These are phyloP conservation scores for Austrofundulus limnaeus DNA, from an alignment of 2,113 vertebrate species.

Conservation along the genomic window DNA sequence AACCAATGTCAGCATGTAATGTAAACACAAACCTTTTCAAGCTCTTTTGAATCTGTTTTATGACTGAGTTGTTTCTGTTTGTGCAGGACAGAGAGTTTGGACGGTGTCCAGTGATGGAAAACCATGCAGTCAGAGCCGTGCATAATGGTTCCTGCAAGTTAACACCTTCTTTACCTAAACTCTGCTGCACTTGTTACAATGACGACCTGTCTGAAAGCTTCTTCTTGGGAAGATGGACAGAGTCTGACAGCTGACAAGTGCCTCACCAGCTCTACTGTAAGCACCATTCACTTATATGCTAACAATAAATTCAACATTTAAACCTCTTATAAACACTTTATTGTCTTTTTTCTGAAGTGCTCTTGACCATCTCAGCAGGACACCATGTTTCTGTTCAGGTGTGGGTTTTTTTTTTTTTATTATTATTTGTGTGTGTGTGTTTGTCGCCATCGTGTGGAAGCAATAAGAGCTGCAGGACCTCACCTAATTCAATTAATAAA, in stretches of 20 bases:
- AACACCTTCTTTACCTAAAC: neutral
- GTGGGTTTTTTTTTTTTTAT: no score
- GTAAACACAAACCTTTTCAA: neutral
- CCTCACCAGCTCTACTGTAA: neutral
- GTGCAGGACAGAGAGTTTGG: slow-evolving; percentile 54
- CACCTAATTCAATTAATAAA: neutral
- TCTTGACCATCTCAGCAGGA: neutral
- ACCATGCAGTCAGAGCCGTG: neutral
- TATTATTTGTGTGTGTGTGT: neutral
- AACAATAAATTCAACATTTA: neutral
- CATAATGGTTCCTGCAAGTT: slow-evolving; percentile 7
- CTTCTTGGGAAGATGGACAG: slow-evolving; percentile 45
- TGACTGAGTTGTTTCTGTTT: neutral
- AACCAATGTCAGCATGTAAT: slow-evolving; percentile 4
- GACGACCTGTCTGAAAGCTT: slow-evolving; percentile 72
- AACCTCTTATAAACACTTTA: no score
- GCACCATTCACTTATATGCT: neutral
- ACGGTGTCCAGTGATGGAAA: slow-evolving; percentile 34
- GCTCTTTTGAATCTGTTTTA: neutral
- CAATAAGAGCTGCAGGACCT: slow-evolving; percentile 5
- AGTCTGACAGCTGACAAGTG: slow-evolving; percentile 59
- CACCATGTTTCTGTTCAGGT: no score
- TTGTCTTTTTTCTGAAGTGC: no score
- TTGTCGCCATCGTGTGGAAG: slow-evolving; percentile 46
- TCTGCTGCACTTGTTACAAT: slow-evolving; percentile 58